Conservation (phyloP, 2,113 vertebrate species). For the Microtus pennsylvanicus region DNA sequence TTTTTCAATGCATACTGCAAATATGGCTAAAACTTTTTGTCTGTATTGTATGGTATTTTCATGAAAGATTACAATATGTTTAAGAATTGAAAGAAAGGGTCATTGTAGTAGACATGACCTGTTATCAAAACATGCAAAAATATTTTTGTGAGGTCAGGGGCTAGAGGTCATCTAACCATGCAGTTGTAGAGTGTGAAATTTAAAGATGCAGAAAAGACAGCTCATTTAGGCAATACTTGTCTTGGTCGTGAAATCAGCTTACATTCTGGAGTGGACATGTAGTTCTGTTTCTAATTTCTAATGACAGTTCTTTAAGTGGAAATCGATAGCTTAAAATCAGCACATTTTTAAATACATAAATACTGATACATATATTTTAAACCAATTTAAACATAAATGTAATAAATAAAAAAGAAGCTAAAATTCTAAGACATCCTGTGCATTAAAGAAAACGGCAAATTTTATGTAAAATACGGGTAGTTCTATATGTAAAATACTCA, state of each 20-base stretch:
- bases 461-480: slow-evolving; percentile 15
- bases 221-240: neutral
- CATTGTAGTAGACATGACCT: neutral
- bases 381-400: slow-evolving; percentile 4
- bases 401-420: neutral
- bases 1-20: slow-evolving; percentile 17
- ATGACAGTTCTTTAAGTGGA: neutral
- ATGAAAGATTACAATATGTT: neutral
- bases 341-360: slow-evolving; percentile 58
- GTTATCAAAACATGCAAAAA: neutral
- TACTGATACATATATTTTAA: slow-evolving; percentile 11
- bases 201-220: neutral
- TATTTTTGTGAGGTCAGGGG: neutral
- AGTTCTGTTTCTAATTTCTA: neutral
- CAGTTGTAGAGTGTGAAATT: neutral
- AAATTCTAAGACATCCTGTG: neutral
- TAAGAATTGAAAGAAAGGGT: neutral
- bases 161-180: neutral
- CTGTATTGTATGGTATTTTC: neutral
- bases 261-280: neutral
- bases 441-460: slow-evolving; percentile 60
- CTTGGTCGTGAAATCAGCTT: slow-evolving; percentile 30
- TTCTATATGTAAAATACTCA: neutral
- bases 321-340: neutral
- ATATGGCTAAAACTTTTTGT: neutral